Base-by-base conservation (phyloP, 2,888 invertebrate species). In the Torymus tubicola region DNA sequence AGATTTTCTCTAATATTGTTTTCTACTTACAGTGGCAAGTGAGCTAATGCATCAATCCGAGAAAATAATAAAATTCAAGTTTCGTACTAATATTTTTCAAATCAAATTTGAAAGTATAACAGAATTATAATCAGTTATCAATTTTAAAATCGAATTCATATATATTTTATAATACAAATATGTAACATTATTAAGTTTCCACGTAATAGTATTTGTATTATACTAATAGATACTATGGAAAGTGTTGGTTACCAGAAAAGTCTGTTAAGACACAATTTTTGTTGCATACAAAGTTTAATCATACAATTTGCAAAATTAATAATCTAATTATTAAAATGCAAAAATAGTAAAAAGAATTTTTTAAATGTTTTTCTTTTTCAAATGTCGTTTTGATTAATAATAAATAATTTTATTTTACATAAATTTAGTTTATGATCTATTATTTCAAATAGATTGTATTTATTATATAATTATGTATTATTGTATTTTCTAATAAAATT, bases 21-120 rank as follows among this genome's bases (percentile, higher is more conserved):
- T 69, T 72, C 13, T 75, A 2, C 50, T 87, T 86, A 78, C 84
- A 89, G 88, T 89, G 88, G 88, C 89, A 89, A 85, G 81, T 88
- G 61, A 87, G 84, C 72, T 89, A 86, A 86, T 65, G 13, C 61
- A 8, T 12, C 42, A 0, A 63, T 31, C 57, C 0, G 31, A 31
- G 31, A 31, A 31, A 21, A 5, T 0, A 24, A 52, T 58, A 14
- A 74, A 57, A n/a, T 57, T 57, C 57, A 24, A 42, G 12, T 31
- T 31, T 31, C 31, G 31, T 31, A 31, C 31, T 31, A 31, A 73
- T 42, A 57, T 11, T 42, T 1, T 65, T 24, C n/a, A 18, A 12
- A 42, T 42, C 2, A 42, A 57, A 64, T 64, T 73, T 73, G 5
- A n/a, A 18, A 13, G 11, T 63, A 31, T 4, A 63, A 31, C 42